Conservation (phyloP, 2,797 vertebrate species). For the Macropus fuliginosus region DNA sequence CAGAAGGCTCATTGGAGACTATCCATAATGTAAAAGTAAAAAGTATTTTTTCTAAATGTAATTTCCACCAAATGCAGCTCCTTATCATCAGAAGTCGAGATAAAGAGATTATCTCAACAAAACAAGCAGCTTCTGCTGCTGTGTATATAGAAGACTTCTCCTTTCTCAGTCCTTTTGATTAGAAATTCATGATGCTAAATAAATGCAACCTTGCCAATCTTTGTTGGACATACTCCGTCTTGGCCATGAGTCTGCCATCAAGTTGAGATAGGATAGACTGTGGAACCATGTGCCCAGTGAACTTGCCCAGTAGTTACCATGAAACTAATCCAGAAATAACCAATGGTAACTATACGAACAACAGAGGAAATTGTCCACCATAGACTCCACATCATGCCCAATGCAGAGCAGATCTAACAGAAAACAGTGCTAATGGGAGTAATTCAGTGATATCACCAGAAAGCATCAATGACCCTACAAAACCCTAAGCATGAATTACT, state of each 20-base stretch:
- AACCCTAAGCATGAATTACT: not conserved
- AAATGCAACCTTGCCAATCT: not conserved
- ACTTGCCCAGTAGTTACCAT: not conserved
- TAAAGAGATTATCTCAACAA: conserved; percentile 65
- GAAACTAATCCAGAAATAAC: not conserved
- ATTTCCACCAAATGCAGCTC: conserved; percentile 59
- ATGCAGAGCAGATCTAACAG: not conserved
- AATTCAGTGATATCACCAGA: not conserved
- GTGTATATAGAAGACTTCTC: not conserved
- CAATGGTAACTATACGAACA: not conserved
- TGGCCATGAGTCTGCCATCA: not conserved
- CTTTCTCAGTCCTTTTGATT: not conserved
- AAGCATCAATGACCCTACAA: not conserved
- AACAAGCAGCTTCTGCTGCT: conserved; percentile 38
- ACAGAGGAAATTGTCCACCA: not conserved
- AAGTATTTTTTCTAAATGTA: conserved; percentile 33
- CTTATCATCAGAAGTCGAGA: conserved; percentile 63
- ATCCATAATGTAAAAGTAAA: not conserved
- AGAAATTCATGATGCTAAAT: not conserved
- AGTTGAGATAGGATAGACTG: not conserved
- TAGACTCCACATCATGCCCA: not conserved
- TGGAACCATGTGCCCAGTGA: not conserved
- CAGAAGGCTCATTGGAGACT: not conserved
- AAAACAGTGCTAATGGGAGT: not conserved
- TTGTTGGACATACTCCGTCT: not conserved